Base-by-base conservation (phyloP, 2,797 vertebrate genomes). In the Falco rusticolus region DNA sequence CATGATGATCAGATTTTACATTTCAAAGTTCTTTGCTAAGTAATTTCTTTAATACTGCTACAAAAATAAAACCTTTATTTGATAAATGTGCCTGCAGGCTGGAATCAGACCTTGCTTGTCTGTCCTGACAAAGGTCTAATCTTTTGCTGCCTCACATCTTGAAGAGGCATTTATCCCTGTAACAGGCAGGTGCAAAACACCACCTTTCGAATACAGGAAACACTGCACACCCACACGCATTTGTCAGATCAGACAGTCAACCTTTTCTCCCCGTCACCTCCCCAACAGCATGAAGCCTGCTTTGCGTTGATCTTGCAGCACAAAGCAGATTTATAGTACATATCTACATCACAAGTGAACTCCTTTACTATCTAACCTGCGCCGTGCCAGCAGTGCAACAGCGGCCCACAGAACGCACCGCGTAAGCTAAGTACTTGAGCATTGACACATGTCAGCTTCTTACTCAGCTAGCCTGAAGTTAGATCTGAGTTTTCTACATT, bases 61-160 rank as follows among this genome's bases (percentile, higher is more conserved):
- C 15, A 45, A 95, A 96, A 97, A 96, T 92, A 97, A 91, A 89
- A 69, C 82, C 78, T 89, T 79, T 91, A 90, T 91, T 87, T 94
- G 90, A 95, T 74, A 97, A 95, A 94, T 94, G 84, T 79, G 61
- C 82, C 82, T 68, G 47, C 74, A 57, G 89, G 91, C 68, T 81
- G 56, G 93, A 96, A 96, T 93, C 94, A 92, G 92, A 85, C 84
- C 93, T 96, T 79, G 65, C 94, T 88, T 96, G 93, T 95, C 96
- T 94, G 76, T 94, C 84, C 88, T 93, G 70, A 95, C 82, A 95
- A 95, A 91, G 76, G 91, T 93, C 88, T 96, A 92, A 95, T 94
- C 86, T 95, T 84, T 80, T 75, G 75, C 87, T 92, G 82, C 82
- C 75, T 93, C 94, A 86, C 57, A 72, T 90, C 82, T 64, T 81